Evolutionary conservation across 2,797 vertebrate genomes (phyloP).

Genomic region (Lates japonicus): DNA sequence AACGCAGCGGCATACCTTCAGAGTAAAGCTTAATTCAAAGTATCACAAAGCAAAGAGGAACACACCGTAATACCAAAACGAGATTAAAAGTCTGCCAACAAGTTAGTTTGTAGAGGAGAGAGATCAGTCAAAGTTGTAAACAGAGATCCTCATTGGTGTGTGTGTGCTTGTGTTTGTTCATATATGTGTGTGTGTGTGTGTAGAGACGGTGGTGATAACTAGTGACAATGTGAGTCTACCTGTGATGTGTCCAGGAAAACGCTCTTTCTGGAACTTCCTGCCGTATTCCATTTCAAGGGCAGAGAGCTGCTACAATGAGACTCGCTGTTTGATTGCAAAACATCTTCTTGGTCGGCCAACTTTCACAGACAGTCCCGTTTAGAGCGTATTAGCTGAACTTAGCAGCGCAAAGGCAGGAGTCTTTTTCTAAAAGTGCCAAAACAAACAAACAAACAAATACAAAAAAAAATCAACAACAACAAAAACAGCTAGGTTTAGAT

Average conservation of each 20-base stretch:
- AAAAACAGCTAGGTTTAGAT: constrained; percentile 11
- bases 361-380: constrained; percentile 45
- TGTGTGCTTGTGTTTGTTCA: neutral
- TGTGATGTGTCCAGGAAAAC: constrained; percentile 89
- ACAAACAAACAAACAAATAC: neutral
- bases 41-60: constrained; percentile 31
- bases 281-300: constrained; percentile 96
- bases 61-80: constrained; percentile 15
- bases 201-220: constrained; percentile 17
- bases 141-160: constrained; percentile 34
- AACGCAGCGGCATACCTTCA: constrained; percentile 34
- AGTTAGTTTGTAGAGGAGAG: constrained; percentile 37
- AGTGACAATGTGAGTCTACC: constrained; percentile 82
- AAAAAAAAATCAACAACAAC: too few relatives aligned
- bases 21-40: constrained; percentile 50
- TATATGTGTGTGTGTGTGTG: constrained; percentile 9
- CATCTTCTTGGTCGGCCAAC: constrained; percentile 84
- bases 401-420: constrained; percentile 11
- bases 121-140: constrained; percentile 51
- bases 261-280: constrained; percentile 93
- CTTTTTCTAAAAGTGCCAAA: constrained; percentile 43
- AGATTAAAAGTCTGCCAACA: constrained; percentile 51
- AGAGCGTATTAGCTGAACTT: constrained; percentile 4
- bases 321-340: constrained; percentile 93
- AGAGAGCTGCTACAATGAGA: too few relatives aligned